phyloP scores from a whole-genome alignment of 2,888 invertebrate genomes.

The Drosophila sordidapex region DNA sequence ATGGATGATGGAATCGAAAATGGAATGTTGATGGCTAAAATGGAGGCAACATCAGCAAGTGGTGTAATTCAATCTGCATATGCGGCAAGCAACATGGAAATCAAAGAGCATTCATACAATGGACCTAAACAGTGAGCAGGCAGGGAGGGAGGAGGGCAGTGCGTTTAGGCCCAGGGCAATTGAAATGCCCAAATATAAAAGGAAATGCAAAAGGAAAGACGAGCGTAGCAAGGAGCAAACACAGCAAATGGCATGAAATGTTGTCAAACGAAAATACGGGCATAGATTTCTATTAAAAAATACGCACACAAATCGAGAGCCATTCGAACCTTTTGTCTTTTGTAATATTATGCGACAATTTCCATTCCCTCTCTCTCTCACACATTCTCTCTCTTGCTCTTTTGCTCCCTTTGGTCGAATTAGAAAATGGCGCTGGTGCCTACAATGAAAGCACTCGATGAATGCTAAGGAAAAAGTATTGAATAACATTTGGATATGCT shows the following conservation, averaged over 20 bases:
- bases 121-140: neutral
- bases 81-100: conserved; percentile 51
- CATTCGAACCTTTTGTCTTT: conserved; percentile 76
- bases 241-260: conserved; percentile 61
- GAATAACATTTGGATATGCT: conserved; percentile 76
- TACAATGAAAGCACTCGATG: conserved; percentile 59
- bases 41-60: conserved; percentile 49
- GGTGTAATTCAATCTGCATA: conserved; percentile 81
- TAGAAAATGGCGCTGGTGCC: conserved; percentile 68
- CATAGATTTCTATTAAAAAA: conserved; percentile 73
- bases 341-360: conserved; percentile 81
- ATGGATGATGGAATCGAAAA: conserved; percentile 18
- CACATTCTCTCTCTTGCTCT: neutral
- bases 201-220: conserved; percentile 40
- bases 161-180: conserved; percentile 47
- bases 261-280: conserved; percentile 80
- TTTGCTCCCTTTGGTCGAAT: conserved; percentile 44
- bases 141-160: neutral
- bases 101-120: conserved; percentile 57
- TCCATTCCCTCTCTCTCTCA: neutral
- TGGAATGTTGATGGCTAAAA: conserved; percentile 22
- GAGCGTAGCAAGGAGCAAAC: conserved; percentile 7
- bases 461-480: conserved; percentile 71
- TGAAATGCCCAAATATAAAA: conserved; percentile 57
- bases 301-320: conserved; percentile 37